Evolutionary conservation across 2,113 vertebrate species (phyloP), one percentile per base, ranked within the genome.

Genomic region (Chamaea fasciata): DNA sequence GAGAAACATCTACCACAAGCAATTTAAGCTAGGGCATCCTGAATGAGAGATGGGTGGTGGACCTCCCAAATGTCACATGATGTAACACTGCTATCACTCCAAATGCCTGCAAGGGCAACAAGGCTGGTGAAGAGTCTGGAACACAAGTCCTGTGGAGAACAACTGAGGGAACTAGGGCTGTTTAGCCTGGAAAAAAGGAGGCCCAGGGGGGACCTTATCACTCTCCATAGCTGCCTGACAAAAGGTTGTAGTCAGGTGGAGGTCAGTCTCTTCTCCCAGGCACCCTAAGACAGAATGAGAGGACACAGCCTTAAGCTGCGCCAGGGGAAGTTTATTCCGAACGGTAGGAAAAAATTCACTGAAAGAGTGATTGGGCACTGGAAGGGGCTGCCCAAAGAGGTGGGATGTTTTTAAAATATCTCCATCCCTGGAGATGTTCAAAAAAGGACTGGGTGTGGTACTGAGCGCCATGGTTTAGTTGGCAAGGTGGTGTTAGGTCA

Each of bases 251-350:
- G 44, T 8, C 44, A 27, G 31, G 53, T 33, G 17, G 22, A 28
- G 17, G 7, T 37, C 9, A 2, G 14, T 52, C 44, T 50, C 35
- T 76, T 50, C 46, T 52, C 22, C 5, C 18, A 33, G 31, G 37
- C 26, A 31, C 22, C 9, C 44, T 59, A 31, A 6, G 3, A 59
- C 37, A 27, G 31, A 41, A 76, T 11, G 22, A 76, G 52, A 31
- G 17, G 17, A 37, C 41, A 31, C 50, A 16, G 41, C 3, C 52
- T 44, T 27, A 35, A 68, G 9, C 7, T 42, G 24, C 0, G 0
- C 13, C 52, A 26, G 16, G 16, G 26, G 37, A 59, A 44, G 26
- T 31, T 59, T 26, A 59, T 11, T 41, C 35, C 18, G 24, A 18
- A 44, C 22, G 44, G 31, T 9, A 68, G 22, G 17, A 68, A 50